Evolutionary conservation across 2,888 invertebrate genomes (phyloP), one percentile per base, ranked within the genome.

Genomic region (Empis stercorea): DNA sequence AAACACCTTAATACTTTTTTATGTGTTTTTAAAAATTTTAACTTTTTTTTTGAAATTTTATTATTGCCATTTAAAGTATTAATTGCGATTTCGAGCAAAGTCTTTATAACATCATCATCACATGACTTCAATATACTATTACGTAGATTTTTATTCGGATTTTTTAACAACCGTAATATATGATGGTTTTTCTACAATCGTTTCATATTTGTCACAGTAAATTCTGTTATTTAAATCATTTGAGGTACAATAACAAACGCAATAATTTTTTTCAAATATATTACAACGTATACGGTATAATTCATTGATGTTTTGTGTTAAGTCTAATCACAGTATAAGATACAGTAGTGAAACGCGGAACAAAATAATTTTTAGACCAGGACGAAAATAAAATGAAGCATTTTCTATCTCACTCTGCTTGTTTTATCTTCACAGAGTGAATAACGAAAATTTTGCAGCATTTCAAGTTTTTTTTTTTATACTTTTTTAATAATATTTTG

Each of bases 191-290:
- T 27, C 41, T 27, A 27, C 27, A 41, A 27, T 20, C 41, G 41
- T 14, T 41, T 41, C 41, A 41, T 41, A 27, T 23, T 27, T 23
- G n/a, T 41, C 10, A 36, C 36, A 36, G 9, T 4, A 20, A 4
- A 5, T 20, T 20, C 5, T 32, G 2, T 32, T 36, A 36, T 36
- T 36, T n/a, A 36, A 36, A 36, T 14, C 36, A 36, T 15, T 10
- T 9, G 14, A 15, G 9, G n/a, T 3, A 36, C 36, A 36, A n/a
- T n/a, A 36, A 36, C 36, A 36, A 5, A 36, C 4, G 14, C 43
- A 43, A 45, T 15, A 48, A 9, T 48, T 15, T 41, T 36, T 41
- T 10, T 45, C 37, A 40, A 48, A 48, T 13, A 48, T 45, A 42
- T 48, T 38, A 11, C 38, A 43, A 15, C 48, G 20, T 30, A 46